Percentiles rank a stretch among this genome's conserved stretches.
phyloP scores from a whole-genome alignment of 2,888 invertebrate genomes.

The Rotaria socialis region DNA sequence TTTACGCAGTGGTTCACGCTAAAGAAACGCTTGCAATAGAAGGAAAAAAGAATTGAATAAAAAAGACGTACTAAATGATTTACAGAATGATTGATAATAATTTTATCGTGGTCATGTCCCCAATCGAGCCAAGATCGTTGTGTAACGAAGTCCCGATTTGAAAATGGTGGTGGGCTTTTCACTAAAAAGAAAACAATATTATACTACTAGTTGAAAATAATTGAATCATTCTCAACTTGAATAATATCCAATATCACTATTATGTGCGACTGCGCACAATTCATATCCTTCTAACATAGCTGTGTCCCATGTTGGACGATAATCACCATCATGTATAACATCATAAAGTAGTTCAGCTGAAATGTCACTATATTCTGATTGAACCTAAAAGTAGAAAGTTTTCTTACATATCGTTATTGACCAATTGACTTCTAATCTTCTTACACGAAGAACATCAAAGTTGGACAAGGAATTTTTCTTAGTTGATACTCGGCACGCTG shows the following conservation, averaged over 20 bases:
- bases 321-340: constrained; percentile 82
- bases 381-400: constrained; percentile 35
- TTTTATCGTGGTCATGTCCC: constrained; percentile 72
- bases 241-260: constrained; percentile 87
- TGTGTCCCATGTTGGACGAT: constrained; percentile 81
- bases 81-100: constrained; percentile 83
- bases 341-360: constrained; percentile 74
- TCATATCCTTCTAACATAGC: constrained; percentile 80
- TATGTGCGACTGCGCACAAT: constrained; percentile 82
- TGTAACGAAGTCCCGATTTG: constrained; percentile 83
- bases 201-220: neutral
- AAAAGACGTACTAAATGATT: constrained; percentile 68
- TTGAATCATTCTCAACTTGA: constrained; percentile 61
- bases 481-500: constrained; percentile 67
- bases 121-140: constrained; percentile 82
- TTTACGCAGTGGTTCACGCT: constrained; percentile 72
- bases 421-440: neutral
- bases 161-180: constrained; percentile 78
- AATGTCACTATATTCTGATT: constrained; percentile 71
- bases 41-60: neutral
- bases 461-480: constrained; percentile 64
- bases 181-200: constrained; percentile 53
- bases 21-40: constrained; percentile 47
- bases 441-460: constrained; percentile 67
- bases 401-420: neutral